Evolutionary conservation across 2,888 invertebrate genomes (phyloP).

Genomic region (Chelonus formosanus): DNA sequence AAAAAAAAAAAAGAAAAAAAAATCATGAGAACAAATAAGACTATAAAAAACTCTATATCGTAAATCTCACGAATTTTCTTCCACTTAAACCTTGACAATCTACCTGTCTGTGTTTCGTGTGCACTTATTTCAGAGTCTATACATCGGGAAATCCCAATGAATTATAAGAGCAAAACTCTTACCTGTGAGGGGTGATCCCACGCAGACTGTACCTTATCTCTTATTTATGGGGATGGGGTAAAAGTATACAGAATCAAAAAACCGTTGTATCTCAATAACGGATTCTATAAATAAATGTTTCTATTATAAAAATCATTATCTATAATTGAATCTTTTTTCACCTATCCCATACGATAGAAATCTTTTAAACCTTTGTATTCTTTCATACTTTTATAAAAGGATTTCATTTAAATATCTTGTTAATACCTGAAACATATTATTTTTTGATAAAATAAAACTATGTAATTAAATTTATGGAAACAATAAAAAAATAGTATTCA

Average conservation of each 20-base stretch:
- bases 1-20: conserved; percentile 4
- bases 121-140: conserved; percentile 55
- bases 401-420: too few species aligned
- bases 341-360: too few species aligned
- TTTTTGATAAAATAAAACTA: too few species aligned
- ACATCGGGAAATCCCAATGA: conserved; percentile 33
- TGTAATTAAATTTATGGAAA: too few species aligned
- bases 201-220: conserved; percentile 39
- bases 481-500: too few species aligned
- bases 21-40: conserved; percentile 18
- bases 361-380: too few species aligned
- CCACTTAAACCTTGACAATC: conserved; percentile 38
- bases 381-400: too few species aligned
- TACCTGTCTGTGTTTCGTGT: conserved; percentile 60
- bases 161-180: conserved; percentile 18
- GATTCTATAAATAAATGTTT: conserved; percentile 62
- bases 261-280: conserved; percentile 56
- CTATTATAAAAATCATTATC: conserved; percentile 51
- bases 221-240: conserved; percentile 39
- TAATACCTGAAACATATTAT: too few species aligned
- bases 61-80: conserved; percentile 38
- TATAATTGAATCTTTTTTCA: too few species aligned
- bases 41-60: conserved; percentile 26
- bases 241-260: conserved; percentile 55
- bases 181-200: conserved; percentile 34